Evolutionary conservation across 1,140 invertebrate species (phyloP), one percentile per base, ranked within the genome.

Genomic region (Sinella curviseta): DNA sequence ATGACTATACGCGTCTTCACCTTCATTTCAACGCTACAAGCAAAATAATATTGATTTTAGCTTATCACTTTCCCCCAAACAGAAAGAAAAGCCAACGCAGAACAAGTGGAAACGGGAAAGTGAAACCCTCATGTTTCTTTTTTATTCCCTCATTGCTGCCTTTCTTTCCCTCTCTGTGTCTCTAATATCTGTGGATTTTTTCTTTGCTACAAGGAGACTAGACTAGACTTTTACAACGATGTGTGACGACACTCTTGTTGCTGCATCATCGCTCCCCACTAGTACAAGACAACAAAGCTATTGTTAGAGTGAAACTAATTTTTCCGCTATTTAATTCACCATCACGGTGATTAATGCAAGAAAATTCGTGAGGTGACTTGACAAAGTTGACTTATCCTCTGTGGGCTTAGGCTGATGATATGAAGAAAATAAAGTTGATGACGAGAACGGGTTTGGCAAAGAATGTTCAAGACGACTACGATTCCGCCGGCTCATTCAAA

Each of bases 291-390:
- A n/a, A n/a, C n/a, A n/a, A n/a, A n/a, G n/a, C n/a, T n/a, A n/a
- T n/a, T n/a, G n/a, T n/a, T n/a, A n/a, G n/a, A n/a, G n/a, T n/a
- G n/a, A 8, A 33, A 14, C 65, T 70, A 70, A 70, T 70, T 70
- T 70, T 70, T 70, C 65, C 30, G 65, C 65, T 70, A 33, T 70
- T 70, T 70, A 70, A 70, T 70, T 70, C 65, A 70, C 65, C 65
- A 70, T 70, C 65, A 70, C 65, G 65, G 65, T 70, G 65, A 70
- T 70, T 70, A 70, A 70, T 70, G 65, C 65, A 70, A 70, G 65
- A 33, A 70, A 70, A 31, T 70, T 70, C 65, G 65, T 70, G 65
- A 70, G 65, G 8, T 70, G 65, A 70, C 65, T 70, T 31, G 65
- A 70, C 65, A 70, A 70, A 70, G 26, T 70, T 70, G 65, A 70